phyloP scores from a whole-genome alignment of 2,113 vertebrate species.

The Gymnarchus niloticus region DNA sequence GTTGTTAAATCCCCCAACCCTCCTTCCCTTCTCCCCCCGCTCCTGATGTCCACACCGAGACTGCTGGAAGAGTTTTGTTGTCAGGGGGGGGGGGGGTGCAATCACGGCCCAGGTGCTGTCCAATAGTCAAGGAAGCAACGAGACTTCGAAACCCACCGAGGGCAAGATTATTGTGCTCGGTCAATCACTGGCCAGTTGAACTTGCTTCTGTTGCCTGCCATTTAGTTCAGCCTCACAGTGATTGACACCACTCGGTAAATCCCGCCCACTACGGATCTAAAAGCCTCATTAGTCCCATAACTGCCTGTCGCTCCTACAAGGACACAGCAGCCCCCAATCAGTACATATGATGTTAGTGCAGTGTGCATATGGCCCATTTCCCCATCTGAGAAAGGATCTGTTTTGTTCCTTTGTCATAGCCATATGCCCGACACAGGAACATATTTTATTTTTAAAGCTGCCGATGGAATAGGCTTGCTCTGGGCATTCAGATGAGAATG shows the following conservation, averaged over 20 bases:
- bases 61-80: neutral
- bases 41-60: neutral
- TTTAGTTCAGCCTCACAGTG: neutral
- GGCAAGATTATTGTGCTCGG: neutral
- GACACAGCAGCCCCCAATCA: neutral
- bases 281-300: neutral
- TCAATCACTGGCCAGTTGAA: neutral
- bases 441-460: slow-evolving; percentile 4
- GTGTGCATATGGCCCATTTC: neutral
- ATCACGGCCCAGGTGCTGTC: neutral
- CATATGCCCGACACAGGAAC: neutral
- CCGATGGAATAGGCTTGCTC: neutral
- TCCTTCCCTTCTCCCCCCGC: neutral
- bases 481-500: neutral
- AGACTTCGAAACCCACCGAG: neutral
- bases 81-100: neutral
- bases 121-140: neutral
- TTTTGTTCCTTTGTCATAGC: neutral
- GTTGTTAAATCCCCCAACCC: neutral
- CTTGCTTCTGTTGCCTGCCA: neutral
- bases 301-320: neutral
- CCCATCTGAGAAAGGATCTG: neutral
- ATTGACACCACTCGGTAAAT: neutral
- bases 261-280: neutral
- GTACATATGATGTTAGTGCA: slow-evolving; percentile 4